phyloP scores from a whole-genome alignment of 2,888 invertebrate species.

The Anthoptus insignis region DNA sequence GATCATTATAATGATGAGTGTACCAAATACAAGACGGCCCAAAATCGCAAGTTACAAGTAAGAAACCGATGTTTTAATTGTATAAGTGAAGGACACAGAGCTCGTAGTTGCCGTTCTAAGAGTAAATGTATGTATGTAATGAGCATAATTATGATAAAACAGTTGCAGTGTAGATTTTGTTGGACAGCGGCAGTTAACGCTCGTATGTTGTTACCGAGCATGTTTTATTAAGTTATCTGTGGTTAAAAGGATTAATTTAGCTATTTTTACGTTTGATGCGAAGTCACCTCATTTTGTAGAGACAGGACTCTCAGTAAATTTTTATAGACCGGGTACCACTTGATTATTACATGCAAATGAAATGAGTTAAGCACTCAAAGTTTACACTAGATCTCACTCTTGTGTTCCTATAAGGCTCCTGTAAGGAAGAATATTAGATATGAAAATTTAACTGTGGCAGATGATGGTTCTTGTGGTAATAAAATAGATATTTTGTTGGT shows the following conservation, averaged over 20 bases:
- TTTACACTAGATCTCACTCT: no score
- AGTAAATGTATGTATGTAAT: constrained; percentile 27
- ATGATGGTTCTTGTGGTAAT: constrained; percentile 40
- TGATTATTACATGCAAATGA: background rate
- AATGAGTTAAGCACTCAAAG: background rate
- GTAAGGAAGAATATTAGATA: constrained; percentile 27
- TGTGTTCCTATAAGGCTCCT: no score
- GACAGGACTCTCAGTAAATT: background rate
- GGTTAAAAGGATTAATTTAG: background rate
- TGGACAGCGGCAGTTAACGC: constrained; percentile 34
- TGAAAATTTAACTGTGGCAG: constrained; percentile 35
- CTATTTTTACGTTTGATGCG: background rate
- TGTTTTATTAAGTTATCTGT: background rate
- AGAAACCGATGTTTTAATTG: constrained; percentile 27
- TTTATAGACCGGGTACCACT: background rate
- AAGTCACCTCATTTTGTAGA: background rate
- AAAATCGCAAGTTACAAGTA: constrained; percentile 26
- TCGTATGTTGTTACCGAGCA: constrained; percentile 20
- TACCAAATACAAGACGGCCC: background rate
- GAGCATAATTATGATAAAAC: background rate
- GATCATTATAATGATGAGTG: constrained; percentile 34
- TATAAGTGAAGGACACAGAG: constrained; percentile 20
- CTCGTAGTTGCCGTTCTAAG: constrained; percentile 9
- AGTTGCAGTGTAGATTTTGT: constrained; percentile 15
- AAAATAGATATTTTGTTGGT: constrained; percentile 44